These are phyloP conservation scores for Odontamblyopus lacepedii DNA, from an alignment of 2,797 vertebrate genomes.

Conservation along the genomic window DNA sequence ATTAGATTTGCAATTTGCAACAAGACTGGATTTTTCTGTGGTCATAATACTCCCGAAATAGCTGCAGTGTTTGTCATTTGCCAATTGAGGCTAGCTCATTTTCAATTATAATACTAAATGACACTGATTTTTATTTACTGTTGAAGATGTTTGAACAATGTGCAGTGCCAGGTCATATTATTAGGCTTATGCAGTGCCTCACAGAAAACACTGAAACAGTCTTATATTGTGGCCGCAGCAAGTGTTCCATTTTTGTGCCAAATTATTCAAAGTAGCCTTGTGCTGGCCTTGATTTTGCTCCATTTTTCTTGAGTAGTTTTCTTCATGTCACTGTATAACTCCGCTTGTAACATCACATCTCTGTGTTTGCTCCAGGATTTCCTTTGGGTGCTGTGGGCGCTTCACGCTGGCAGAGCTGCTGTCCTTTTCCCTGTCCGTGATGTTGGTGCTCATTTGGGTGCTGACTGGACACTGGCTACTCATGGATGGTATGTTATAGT, in stretches of 20 bases:
- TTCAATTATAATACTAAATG: background rate
- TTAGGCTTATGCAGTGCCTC: too few species aligned
- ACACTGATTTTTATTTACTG: background rate
- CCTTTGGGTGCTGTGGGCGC: slow-evolving; percentile 97
- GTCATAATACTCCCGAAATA: background rate
- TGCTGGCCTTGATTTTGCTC: background rate
- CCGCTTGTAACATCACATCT: background rate
- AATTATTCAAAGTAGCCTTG: background rate
- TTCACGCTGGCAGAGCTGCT: slow-evolving; percentile 97
- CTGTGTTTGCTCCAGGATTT: slow-evolving; percentile 82
- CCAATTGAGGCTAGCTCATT: background rate
- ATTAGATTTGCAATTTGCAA: background rate
- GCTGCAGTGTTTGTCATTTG: background rate
- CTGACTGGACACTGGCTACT: slow-evolving; percentile 99
- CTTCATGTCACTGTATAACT: background rate
- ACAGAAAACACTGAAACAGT: background rate
- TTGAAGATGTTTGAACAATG: background rate
- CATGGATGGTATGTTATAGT: slow-evolving; percentile 90
- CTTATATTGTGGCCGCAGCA: background rate
- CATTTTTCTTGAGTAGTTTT: background rate
- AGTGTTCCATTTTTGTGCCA: background rate
- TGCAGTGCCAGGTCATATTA: too few species aligned
- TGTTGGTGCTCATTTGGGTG: slow-evolving; percentile 99
- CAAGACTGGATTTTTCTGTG: background rate
- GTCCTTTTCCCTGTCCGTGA: slow-evolving; percentile 94